Conservation (phyloP, 2,113 vertebrate species). For the Misgurnus anguillicaudatus region DNA sequence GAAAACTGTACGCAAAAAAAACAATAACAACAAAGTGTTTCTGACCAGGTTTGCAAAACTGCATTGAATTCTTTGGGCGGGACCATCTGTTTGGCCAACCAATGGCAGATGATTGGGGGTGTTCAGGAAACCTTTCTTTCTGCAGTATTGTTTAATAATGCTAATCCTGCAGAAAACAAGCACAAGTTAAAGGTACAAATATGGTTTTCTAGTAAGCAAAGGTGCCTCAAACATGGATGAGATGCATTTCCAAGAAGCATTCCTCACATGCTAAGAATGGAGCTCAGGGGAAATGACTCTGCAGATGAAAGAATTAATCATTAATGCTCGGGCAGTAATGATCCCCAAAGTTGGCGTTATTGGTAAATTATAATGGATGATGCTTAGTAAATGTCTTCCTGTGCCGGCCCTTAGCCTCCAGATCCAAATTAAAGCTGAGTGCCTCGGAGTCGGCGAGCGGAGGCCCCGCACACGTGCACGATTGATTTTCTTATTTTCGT, state of each 20-base stretch:
- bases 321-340: conserved; percentile 74
- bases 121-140: too few relatives aligned
- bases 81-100: too few relatives aligned
- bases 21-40: too few relatives aligned
- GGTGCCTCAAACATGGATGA: conserved; percentile 68
- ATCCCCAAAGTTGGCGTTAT: conserved; percentile 71
- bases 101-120: too few relatives aligned
- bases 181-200: not conserved
- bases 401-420: conserved; percentile 74
- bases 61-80: too few relatives aligned
- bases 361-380: conserved; percentile 87
- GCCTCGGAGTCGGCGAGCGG: conserved; percentile 76
- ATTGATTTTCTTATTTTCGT: conserved; percentile 96
- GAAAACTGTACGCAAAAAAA: too few relatives aligned
- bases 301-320: conserved; percentile 71
- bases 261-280: conserved; percentile 38
- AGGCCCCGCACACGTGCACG: conserved; percentile 78
- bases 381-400: conserved; percentile 74
- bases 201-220: not conserved
- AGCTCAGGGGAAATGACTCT: conserved; percentile 68
- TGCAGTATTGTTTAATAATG: too few relatives aligned
- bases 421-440: conserved; percentile 84
- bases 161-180: too few relatives aligned
- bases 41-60: too few relatives aligned
- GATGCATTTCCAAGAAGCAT: conserved; percentile 59